Conservation (phyloP, 1,140 invertebrate genomes). For the Drosophila ohnishii region DNA sequence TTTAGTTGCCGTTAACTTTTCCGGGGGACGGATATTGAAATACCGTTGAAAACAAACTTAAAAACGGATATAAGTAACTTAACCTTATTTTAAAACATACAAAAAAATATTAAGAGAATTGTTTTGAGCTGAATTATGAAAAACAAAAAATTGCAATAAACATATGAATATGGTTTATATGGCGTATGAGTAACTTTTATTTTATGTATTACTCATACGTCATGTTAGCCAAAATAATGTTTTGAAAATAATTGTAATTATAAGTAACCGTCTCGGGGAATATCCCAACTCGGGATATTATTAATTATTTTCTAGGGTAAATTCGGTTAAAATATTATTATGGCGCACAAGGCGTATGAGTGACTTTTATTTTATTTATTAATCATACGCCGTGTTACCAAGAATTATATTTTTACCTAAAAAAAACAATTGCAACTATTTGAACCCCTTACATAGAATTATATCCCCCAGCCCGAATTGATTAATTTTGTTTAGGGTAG, state of each 20-base stretch:
- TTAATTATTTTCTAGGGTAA: too few relatives aligned
- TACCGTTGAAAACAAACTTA: background rate
- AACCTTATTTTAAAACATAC: too few relatives aligned
- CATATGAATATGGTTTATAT: background rate
- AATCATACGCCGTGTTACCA: background rate
- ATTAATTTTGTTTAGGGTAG: background rate
- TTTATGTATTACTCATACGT: too few relatives aligned
- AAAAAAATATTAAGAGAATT: too few relatives aligned
- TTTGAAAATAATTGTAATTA: too few relatives aligned
- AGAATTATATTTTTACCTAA: background rate
- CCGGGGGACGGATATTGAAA: background rate
- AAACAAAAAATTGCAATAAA: too few relatives aligned
- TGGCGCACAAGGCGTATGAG: constrained; percentile 4
- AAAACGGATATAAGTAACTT: background rate
- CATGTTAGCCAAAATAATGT: too few relatives aligned
- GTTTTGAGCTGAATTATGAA: too few relatives aligned
- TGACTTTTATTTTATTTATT: background rate
- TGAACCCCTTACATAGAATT: background rate
- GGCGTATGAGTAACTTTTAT: background rate
- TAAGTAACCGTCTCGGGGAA: too few relatives aligned
- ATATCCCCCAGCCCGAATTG: background rate
- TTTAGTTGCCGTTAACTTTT: background rate
- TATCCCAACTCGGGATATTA: too few relatives aligned
- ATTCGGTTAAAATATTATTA: too few relatives aligned
- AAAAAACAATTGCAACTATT: background rate